Evolutionary conservation across 2,888 invertebrate genomes (phyloP).

Genomic region (Zygaena filipendulae): DNA sequence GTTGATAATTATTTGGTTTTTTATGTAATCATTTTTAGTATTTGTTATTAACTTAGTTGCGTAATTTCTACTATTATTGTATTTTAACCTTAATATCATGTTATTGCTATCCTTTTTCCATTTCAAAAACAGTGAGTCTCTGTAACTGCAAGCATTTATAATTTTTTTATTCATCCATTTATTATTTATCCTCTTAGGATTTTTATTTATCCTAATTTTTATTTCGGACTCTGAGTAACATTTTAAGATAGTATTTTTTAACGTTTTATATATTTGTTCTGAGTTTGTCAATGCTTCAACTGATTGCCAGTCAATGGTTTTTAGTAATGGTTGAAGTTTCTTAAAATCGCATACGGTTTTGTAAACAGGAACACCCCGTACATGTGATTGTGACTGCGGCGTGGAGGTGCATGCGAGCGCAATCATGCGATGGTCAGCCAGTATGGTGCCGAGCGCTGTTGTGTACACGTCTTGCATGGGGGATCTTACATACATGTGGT

Average conservation of each 20-base stretch:
- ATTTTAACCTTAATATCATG: too few relatives aligned
- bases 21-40: constrained; percentile 7
- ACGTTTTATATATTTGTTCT: constrained; percentile 7
- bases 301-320: constrained; percentile 1
- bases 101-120: too few relatives aligned
- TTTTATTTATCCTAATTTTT: too few relatives aligned
- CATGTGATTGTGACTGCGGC: constrained; percentile 1
- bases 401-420: constrained; percentile 7
- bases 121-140: too few relatives aligned
- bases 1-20: too few relatives aligned
- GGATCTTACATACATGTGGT: too few relatives aligned
- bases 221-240: too few relatives aligned
- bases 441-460: constrained; percentile 12
- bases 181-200: too few relatives aligned
- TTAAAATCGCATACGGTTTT: background rate
- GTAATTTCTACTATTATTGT: constrained; percentile 8
- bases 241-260: constrained; percentile 4
- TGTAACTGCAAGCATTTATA: too few relatives aligned
- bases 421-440: too few relatives aligned
- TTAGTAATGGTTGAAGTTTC: background rate
- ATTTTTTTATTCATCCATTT: too few relatives aligned
- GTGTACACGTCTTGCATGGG: constrained; percentile 12
- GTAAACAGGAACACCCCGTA: constrained; percentile 1
- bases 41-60: constrained; percentile 10
- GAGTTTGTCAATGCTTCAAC: background rate